These are phyloP conservation scores for Tachyglossus aculeatus DNA, from an alignment of 2,797 vertebrate species.

Conservation along the genomic window DNA sequence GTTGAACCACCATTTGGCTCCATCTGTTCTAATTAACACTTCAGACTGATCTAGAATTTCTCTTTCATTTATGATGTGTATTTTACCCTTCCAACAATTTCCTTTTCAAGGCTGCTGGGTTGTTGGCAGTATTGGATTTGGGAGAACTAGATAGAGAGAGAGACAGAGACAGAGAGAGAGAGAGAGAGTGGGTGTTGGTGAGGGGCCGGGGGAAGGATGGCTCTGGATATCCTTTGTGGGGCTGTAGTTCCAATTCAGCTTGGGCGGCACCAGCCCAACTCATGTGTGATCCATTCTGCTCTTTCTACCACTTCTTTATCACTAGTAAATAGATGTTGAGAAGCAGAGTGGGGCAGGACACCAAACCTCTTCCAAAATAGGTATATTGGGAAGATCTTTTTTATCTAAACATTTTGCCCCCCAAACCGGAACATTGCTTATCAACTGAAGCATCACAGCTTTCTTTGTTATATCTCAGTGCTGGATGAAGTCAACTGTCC, in stretches of 20 bases:
- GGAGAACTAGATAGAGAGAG: conserved; percentile 1
- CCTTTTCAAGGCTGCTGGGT: conserved; percentile 38
- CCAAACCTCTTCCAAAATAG: neutral
- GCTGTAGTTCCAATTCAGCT: neutral
- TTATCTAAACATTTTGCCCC: neutral
- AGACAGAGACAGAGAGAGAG: conserved; percentile 2
- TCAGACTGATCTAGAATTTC: conserved; percentile 50
- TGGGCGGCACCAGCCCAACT: neutral
- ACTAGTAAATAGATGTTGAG: no score
- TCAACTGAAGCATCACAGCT: neutral
- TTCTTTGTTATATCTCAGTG: conserved; percentile 5
- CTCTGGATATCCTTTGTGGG: neutral
- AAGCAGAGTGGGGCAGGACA: neutral
- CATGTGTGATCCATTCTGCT: neutral
- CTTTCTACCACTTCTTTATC: no score
- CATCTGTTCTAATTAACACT: conserved; percentile 58
- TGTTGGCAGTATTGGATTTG: conserved; percentile 23
- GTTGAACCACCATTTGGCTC: conserved; percentile 47
- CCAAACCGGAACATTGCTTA: neutral
- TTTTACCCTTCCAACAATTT: conserved; percentile 46
- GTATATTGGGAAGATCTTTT: conserved; percentile 1
- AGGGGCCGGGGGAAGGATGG: no score
- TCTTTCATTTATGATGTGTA: conserved; percentile 46
- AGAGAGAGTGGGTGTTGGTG: no score
- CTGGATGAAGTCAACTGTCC: neutral